Conservation (phyloP, 2,797 vertebrate genomes). For the Falco concolor region DNA sequence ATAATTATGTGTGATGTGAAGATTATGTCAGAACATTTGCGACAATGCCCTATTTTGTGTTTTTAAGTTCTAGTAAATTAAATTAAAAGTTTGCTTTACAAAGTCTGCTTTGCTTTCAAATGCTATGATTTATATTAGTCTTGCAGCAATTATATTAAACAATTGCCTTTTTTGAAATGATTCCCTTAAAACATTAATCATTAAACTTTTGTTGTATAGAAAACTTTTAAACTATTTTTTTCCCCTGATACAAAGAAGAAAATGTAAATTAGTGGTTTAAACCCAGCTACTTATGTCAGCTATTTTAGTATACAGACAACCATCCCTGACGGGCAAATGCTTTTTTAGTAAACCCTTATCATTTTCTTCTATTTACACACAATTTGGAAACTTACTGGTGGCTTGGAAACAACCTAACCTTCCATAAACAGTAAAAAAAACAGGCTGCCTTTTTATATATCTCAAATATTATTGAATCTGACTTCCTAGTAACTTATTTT, state of each 20-base stretch:
- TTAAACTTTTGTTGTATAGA: neutral
- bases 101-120: neutral
- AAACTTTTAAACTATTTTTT: neutral
- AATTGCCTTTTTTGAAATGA: neutral
- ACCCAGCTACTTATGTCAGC: neutral
- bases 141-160: neutral
- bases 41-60: neutral
- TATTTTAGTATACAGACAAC: neutral
- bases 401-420: neutral
- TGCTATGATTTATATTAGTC: neutral
- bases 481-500: neutral
- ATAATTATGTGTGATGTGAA: neutral
- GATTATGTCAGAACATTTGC: neutral
- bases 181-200: neutral
- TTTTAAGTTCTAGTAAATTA: neutral
- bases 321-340: rapidly evolving
- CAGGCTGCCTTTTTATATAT: neutral
- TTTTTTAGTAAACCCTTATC: neutral
- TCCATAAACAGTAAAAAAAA: neutral
- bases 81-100: neutral
- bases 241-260: neutral
- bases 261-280: neutral
- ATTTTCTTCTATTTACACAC: neutral
- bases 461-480: neutral
- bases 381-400: neutral